Evolutionary conservation across 2,113 vertebrate genomes (phyloP).

Genomic region (Thamnophis sirtalis): DNA sequence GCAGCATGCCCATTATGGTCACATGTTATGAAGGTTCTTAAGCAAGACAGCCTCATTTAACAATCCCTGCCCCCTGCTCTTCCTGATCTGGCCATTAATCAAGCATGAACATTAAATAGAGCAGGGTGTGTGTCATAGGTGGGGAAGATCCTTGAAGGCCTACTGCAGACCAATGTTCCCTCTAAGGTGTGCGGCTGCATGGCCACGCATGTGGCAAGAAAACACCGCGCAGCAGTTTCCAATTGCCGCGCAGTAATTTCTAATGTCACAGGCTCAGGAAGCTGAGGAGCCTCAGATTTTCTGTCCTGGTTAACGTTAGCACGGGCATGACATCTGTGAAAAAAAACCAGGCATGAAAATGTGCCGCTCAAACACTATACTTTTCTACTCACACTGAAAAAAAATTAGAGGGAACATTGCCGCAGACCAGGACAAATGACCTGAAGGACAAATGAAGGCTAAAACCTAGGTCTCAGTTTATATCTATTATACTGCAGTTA

Average conservation of each 20-base stretch:
- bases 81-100: not conserved
- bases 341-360: too few relatives aligned
- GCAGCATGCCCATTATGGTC: not conserved
- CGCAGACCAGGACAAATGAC: not conserved
- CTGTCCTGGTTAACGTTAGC: too few relatives aligned
- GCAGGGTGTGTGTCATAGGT: not conserved
- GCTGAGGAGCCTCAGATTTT: too few relatives aligned
- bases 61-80: not conserved
- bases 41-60: not conserved
- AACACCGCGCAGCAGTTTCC: too few relatives aligned
- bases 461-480: constrained; percentile 18
- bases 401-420: too few relatives aligned
- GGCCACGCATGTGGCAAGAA: too few relatives aligned
- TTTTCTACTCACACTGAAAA: too few relatives aligned
- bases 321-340: too few relatives aligned
- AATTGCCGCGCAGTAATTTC: too few relatives aligned
- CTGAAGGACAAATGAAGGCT: not conserved
- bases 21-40: not conserved
- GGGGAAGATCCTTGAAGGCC: not conserved
- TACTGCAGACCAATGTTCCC: not conserved
- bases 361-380: too few relatives aligned
- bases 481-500: not conserved
- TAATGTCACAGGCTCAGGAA: too few relatives aligned
- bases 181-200: too few relatives aligned
- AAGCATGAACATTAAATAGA: not conserved